Percentiles rank a stretch among this genome's conserved stretches.
These are phyloP conservation scores for Lonchura striata DNA, from an alignment of 2,113 vertebrate genomes.

Conservation along the genomic window DNA sequence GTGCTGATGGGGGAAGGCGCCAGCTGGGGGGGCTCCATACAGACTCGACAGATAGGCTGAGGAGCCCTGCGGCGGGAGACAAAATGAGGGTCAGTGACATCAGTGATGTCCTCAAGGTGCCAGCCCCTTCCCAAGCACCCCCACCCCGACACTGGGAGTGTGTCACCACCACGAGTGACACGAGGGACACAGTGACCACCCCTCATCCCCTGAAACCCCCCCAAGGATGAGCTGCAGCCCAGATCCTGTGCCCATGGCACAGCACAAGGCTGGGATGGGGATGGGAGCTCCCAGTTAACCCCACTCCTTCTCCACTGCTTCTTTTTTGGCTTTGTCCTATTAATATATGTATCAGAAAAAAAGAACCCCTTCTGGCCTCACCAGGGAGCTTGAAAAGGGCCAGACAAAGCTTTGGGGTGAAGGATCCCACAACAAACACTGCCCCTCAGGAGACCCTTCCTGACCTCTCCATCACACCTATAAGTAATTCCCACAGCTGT, in stretches of 20 bases:
- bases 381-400: not conserved
- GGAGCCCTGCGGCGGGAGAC: conserved; percentile 79
- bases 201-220: not conserved
- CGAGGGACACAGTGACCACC: not conserved
- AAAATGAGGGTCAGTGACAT: not conserved
- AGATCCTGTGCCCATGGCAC: fast-evolving
- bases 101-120: not conserved
- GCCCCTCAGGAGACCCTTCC: not conserved
- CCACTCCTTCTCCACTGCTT: not conserved
- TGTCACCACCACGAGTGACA: not conserved
- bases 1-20: conserved; percentile 81
- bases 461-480: not conserved
- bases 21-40: conserved; percentile 78
- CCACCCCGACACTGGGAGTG: fast-evolving
- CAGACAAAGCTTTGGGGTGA: not conserved
- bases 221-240: not conserved
- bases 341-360: not conserved
- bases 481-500: fast-evolving
- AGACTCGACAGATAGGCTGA: conserved; percentile 87
- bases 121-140: not conserved
- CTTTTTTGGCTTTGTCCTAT: fast-evolving
- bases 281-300: not conserved
- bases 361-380: fast-evolving
- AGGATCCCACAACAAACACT: fast-evolving
- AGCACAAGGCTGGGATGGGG: fast-evolving